phyloP scores from a whole-genome alignment of 2,113 vertebrate species.

The Aldabrachelys gigantea region DNA sequence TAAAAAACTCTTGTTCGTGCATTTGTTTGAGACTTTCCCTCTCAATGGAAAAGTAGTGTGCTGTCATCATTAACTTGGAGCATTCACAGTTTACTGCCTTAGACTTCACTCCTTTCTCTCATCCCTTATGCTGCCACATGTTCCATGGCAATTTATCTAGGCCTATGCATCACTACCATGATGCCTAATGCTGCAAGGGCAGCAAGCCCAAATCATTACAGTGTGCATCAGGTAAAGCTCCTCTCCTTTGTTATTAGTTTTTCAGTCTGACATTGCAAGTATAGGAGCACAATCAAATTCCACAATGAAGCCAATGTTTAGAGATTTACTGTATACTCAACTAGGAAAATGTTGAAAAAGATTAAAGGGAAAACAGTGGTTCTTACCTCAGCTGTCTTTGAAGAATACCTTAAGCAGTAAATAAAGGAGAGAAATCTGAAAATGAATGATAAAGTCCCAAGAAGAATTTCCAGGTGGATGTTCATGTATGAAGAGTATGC shows the following conservation, averaged over 20 bases:
- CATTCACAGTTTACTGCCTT: not conserved
- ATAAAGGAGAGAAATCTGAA: conserved; percentile 25
- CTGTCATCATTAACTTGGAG: not conserved
- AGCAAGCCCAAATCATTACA: not conserved
- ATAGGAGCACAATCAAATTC: not conserved
- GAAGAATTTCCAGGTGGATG: conserved; percentile 36
- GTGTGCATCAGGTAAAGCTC: not conserved
- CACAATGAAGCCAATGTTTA: not conserved
- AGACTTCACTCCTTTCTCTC: not conserved
- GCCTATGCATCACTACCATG: not conserved
- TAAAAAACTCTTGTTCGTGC: fast-evolving
- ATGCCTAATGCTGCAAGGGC: not conserved
- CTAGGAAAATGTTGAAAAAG: conserved; percentile 15
- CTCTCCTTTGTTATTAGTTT: not conserved
- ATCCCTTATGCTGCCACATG: not conserved
- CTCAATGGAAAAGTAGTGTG: not conserved
- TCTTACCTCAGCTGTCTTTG: conserved; percentile 35
- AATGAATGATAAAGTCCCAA: conserved; percentile 38
- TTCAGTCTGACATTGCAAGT: not conserved
- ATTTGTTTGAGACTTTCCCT: not conserved
- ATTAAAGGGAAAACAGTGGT: conserved; percentile 29
- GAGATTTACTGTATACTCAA: conserved; percentile 34
- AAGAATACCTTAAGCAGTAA: conserved; percentile 31
- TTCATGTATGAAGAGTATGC: conserved; percentile 47
- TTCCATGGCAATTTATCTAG: not conserved